A percentile compares a stretch with the other conserved stretches of the same genome.
These are phyloP conservation scores for Sialis lutaria DNA, from an alignment of 2,888 invertebrate species.

Conservation along the genomic window DNA sequence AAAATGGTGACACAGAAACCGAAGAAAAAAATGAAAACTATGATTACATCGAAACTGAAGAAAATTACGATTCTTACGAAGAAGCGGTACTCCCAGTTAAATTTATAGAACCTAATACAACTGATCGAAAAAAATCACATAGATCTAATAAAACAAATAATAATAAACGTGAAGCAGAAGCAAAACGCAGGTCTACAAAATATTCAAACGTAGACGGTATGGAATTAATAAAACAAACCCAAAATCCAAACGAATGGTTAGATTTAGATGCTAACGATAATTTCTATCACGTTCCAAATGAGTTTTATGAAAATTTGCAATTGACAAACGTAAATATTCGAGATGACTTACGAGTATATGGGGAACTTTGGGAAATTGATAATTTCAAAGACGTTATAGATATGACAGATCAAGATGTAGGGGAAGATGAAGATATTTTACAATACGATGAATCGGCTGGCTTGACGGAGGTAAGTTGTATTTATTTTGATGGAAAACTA, in stretches of 20 bases:
- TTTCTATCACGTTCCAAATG: slow-evolving; percentile 10
- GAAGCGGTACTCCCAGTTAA: background rate
- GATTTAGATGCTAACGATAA: slow-evolving; percentile 7
- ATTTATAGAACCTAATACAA: background rate
- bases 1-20: slow-evolving; percentile 8
- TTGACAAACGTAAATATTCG: slow-evolving; percentile 3
- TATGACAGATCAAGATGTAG: slow-evolving; percentile 3
- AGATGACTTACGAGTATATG: slow-evolving; percentile 8
- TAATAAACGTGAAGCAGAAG: background rate
- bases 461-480: background rate
- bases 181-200: background rate
- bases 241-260: slow-evolving; percentile 1
- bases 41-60: slow-evolving; percentile 6
- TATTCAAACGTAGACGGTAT: background rate
- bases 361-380: slow-evolving; percentile 15
- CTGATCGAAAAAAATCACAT: background rate
- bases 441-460: slow-evolving; percentile 1
- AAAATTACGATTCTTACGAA: background rate
- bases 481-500: background rate
- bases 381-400: slow-evolving; percentile 4
- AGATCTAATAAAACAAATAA: background rate
- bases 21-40: slow-evolving; percentile 9
- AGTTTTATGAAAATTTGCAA: slow-evolving; percentile 11
- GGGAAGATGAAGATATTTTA: slow-evolving; percentile 5
- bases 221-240: background rate